Conservation (phyloP, 2,113 vertebrate species). For the Apistogramma diplotaenia region DNA sequence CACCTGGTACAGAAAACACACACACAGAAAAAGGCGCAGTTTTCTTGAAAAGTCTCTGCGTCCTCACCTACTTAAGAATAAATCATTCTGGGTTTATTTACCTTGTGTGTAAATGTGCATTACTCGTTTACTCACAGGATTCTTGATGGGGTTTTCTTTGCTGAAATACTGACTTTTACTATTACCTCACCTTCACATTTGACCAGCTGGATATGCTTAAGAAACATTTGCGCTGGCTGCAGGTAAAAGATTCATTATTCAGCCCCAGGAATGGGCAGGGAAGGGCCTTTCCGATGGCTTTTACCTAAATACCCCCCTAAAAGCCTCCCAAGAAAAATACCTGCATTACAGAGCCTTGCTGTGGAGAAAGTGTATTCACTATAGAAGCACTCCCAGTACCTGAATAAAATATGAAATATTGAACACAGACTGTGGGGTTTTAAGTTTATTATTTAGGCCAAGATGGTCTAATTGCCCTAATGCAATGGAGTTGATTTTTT, state of each 20-base stretch:
- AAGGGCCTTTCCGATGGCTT: slow-evolving; percentile 58
- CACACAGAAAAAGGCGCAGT: too few species aligned
- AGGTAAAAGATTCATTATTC: slow-evolving; percentile 78
- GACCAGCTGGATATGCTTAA: slow-evolving; percentile 43
- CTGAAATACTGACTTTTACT: slow-evolving; percentile 34
- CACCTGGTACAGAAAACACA: too few species aligned
- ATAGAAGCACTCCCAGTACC: slow-evolving; percentile 75
- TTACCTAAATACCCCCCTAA: slow-evolving; percentile 75
- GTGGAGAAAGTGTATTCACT: slow-evolving; percentile 59
- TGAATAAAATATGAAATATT: slow-evolving; percentile 82
- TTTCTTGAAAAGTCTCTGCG: background rate
- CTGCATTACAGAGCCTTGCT: slow-evolving; percentile 72
- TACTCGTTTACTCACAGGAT: background rate
- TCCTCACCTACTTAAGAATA: background rate
- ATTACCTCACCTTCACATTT: slow-evolving; percentile 36
- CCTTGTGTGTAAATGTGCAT: background rate
- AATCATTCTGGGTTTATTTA: background rate
- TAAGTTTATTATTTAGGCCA: slow-evolving; percentile 80
- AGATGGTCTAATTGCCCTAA: slow-evolving; percentile 78
- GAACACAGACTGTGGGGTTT: slow-evolving; percentile 72
- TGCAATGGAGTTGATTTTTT: slow-evolving; percentile 70
- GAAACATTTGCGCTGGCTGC: slow-evolving; percentile 61
- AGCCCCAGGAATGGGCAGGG: slow-evolving; percentile 58
- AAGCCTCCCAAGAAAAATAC: slow-evolving; percentile 76
- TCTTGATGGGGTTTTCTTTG: background rate